Percentiles rank a stretch among this genome's conserved stretches.
phyloP scores from a whole-genome alignment of 2,113 vertebrate species.

The Sorex fumeus region DNA sequence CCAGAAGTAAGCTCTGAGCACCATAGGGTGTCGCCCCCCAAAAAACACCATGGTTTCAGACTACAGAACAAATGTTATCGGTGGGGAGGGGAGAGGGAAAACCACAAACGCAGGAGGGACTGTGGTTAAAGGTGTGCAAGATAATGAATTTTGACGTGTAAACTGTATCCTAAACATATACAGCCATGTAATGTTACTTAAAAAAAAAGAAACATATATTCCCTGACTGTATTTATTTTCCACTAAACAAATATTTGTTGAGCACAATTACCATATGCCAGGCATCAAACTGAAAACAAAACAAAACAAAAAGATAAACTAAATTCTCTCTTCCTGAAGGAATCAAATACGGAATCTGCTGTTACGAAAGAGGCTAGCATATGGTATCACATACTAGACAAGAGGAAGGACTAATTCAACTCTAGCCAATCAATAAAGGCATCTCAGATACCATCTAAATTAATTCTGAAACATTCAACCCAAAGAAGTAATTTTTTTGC shows the following conservation, averaged over 20 bases:
- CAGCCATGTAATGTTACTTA: too few species aligned
- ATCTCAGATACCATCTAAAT: neutral
- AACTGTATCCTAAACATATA: too few species aligned
- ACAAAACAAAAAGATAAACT: neutral
- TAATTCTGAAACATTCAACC: slow-evolving; percentile 63
- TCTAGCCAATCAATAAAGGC: neutral
- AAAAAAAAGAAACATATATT: too few species aligned
- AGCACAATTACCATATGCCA: slow-evolving; percentile 11
- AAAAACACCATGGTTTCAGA: too few species aligned
- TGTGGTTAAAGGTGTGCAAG: too few species aligned
- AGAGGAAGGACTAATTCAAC: slow-evolving; percentile 15
- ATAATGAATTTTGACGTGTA: too few species aligned
- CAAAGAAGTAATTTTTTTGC: neutral
- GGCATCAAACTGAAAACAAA: neutral
- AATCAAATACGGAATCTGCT: neutral
- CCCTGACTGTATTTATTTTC: neutral
- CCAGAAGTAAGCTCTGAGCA: too few species aligned
- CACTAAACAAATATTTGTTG: slow-evolving; percentile 43
- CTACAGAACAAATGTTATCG: too few species aligned
- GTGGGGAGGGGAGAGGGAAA: too few species aligned
- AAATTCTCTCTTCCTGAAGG: neutral
- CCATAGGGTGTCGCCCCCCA: too few species aligned
- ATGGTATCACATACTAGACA: neutral
- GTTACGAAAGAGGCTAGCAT: slow-evolving; percentile 15
- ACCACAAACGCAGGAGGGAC: too few species aligned